These are phyloP conservation scores for Drosophila virilis DNA, from an alignment of 1,140 invertebrate species.

Conservation along the genomic window DNA sequence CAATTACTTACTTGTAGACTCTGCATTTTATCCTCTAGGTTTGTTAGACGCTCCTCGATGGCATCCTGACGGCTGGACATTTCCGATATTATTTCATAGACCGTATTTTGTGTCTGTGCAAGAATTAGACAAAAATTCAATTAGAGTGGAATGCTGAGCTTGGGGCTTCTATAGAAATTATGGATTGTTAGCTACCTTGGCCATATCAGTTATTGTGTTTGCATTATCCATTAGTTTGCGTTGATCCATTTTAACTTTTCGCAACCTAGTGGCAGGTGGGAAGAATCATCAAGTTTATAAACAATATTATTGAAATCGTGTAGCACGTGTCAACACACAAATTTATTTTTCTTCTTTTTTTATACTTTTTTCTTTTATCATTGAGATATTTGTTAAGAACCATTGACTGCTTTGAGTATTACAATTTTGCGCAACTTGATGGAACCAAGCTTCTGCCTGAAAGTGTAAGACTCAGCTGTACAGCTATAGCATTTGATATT, in stretches of 20 bases:
- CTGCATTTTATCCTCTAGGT: slow-evolving; percentile 94
- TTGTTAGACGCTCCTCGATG: slow-evolving; percentile 93
- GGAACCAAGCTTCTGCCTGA: background rate
- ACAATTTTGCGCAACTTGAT: background rate
- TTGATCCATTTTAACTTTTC: slow-evolving; percentile 99
- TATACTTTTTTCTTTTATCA: slow-evolving; percentile 28
- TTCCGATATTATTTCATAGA: slow-evolving; percentile 98
- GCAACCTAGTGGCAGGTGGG: slow-evolving; percentile 88
- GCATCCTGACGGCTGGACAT: slow-evolving; percentile 96
- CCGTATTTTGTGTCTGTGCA: slow-evolving; percentile 96
- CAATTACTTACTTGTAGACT: slow-evolving; percentile 87
- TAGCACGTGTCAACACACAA: slow-evolving; percentile 27
- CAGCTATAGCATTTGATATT: background rate
- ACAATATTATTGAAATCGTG: slow-evolving; percentile 43
- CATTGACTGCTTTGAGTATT: background rate
- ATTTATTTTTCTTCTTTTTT: slow-evolving; percentile 5
- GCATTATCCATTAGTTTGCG: slow-evolving; percentile 99
- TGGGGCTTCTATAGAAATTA: background rate
- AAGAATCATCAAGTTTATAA: slow-evolving; percentile 67
- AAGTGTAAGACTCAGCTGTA: background rate
- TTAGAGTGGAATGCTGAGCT: too few species aligned
- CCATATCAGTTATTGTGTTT: slow-evolving; percentile 99
- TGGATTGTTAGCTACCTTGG: slow-evolving; percentile 92
- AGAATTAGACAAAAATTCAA: background rate
- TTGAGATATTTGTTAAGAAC: background rate